Evolutionary conservation across 2,888 invertebrate genomes (phyloP), one percentile per base, ranked within the genome.

Genomic region (Isoperla grammatica): DNA sequence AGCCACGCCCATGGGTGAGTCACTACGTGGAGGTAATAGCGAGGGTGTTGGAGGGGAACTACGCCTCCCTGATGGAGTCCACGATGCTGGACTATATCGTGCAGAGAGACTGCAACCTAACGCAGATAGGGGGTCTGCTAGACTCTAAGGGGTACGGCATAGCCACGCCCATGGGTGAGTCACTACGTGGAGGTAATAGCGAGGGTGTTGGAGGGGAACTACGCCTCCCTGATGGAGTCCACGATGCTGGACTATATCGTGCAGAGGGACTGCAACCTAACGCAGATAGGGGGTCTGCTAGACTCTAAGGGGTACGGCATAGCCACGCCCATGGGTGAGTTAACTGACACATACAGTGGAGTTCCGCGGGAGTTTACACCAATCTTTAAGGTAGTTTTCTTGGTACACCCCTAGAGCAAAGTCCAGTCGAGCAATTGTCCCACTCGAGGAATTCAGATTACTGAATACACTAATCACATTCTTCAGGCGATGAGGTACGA

Each of bases 31-130:
- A 89, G 68, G 92, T 91, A 0, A 86, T 90, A n/a, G 78, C 81
- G 54, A 75, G 85, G 61, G 91, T 91, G 0, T 76, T 86, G 53
- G 81, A 84, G 67, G 89, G 86, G 2, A 86, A 90, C 71, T 94
- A 92, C 72, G 94, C 94, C 20, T 94, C 89, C 70, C 77, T 95
- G 22, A 91, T 93, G 87, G 94, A 95, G 73, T 91, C 90, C 1
- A 88, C 91, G 0, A 90, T 88, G 82, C 75, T 93, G 39, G 93
- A 94, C 71, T 94, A 90, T 72, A 83, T 82, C 63, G 86, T 89
- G 42, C 85, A 88, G 72, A 75, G 91, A 40, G 85, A 92, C 70
- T 94, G 93, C 71, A 90, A 92, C 72, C 77, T 93, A 43, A 92
- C 90, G 17, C 91, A 92, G 77, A 88, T 93, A 56, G 92, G 92